Conservation (phyloP, 2,797 vertebrate species). For the Taeniopygia guttata region DNA sequence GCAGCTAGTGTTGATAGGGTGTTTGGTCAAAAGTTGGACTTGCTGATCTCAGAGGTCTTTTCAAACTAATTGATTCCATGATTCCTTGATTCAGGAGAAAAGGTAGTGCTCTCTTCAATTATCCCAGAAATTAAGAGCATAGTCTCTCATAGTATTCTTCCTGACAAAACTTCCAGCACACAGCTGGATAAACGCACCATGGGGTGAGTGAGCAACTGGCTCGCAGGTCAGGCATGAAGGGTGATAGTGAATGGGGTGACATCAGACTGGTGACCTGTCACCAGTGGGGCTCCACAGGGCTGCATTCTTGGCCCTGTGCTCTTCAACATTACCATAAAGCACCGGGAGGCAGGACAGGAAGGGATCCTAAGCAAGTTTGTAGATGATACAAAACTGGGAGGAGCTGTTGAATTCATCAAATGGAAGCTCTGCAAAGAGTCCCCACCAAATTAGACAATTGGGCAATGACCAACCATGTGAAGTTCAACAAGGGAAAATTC, state of each 20-base stretch:
- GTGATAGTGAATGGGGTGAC: too few species aligned
- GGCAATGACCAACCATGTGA: background rate
- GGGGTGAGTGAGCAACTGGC: background rate
- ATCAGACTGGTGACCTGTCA: background rate
- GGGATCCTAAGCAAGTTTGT: background rate
- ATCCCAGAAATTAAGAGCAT: background rate
- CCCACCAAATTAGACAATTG: accelerated
- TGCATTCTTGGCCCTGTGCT: background rate
- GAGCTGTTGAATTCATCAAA: background rate
- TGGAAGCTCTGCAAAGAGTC: background rate
- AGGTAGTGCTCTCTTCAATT: background rate
- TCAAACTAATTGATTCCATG: background rate
- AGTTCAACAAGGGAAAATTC: background rate
- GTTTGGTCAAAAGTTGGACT: background rate
- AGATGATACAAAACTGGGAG: background rate
- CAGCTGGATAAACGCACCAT: background rate
- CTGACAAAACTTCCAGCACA: background rate
- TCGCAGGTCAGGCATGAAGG: accelerated
- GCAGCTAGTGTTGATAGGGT: background rate
- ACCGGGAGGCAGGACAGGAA: background rate
- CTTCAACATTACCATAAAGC: background rate
- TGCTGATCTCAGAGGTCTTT: background rate
- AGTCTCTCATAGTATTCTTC: background rate
- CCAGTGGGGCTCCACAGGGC: background rate
- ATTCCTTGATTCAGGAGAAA: background rate